Conservation (phyloP, 1,140 invertebrate genomes). For the Drosophila tristis region DNA sequence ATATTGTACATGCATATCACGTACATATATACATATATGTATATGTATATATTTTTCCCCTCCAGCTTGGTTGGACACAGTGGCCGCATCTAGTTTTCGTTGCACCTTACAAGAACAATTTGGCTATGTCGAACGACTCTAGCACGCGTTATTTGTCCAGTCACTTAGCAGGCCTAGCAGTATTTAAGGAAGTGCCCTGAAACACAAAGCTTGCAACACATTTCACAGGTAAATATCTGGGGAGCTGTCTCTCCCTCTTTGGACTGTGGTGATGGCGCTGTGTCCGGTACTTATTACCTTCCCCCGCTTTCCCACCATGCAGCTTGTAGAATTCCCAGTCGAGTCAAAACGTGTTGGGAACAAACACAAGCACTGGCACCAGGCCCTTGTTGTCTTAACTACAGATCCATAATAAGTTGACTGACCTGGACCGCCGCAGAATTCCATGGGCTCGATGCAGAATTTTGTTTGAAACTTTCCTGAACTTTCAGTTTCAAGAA, state of each 20-base stretch:
- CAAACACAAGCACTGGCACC: slow-evolving; percentile 32
- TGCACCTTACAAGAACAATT: slow-evolving; percentile 25
- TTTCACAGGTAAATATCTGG: slow-evolving; percentile 61
- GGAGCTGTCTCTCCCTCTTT: slow-evolving; percentile 25
- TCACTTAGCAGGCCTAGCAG: slow-evolving; percentile 59
- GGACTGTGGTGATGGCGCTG: slow-evolving; percentile 28
- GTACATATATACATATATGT: no score
- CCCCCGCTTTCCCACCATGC: not conserved
- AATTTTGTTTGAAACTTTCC: slow-evolving; percentile 2
- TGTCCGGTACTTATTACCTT: not conserved
- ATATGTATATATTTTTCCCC: no score
- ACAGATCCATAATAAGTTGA: slow-evolving; percentile 33
- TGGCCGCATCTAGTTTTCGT: not conserved
- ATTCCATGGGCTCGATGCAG: slow-evolving; percentile 3
- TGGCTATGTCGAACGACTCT: slow-evolving; percentile 50
- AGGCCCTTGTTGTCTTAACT: slow-evolving; percentile 56
- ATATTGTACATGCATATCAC: no score
- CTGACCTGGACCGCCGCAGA: slow-evolving; percentile 1
- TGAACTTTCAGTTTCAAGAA: slow-evolving; percentile 29
- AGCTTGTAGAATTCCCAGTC: not conserved
- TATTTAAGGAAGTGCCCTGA: slow-evolving; percentile 54
- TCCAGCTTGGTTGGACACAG: no score
- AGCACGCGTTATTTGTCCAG: slow-evolving; percentile 69
- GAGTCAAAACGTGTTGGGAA: slow-evolving; percentile 14
- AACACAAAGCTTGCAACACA: slow-evolving; percentile 68